These are phyloP conservation scores for Masticophis lateralis DNA, from an alignment of 2,797 vertebrate genomes.

Conservation along the genomic window DNA sequence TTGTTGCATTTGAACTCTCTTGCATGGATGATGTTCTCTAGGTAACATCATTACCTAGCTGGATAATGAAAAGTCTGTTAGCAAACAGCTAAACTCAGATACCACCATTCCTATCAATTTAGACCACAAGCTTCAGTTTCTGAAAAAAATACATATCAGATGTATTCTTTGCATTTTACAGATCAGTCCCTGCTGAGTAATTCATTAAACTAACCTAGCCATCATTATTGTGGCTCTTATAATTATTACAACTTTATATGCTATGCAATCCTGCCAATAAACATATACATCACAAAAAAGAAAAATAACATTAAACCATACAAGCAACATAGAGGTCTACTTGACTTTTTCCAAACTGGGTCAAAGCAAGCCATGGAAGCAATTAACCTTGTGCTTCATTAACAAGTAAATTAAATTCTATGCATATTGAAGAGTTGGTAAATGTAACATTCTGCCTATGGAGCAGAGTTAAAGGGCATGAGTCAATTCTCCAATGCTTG, in stretches of 20 bases:
- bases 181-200: neutral
- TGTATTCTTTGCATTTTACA: neutral
- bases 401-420: slow-evolving; percentile 13
- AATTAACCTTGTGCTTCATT: neutral
- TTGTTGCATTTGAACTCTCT: neutral
- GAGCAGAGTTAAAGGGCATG: neutral
- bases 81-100: neutral
- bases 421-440: neutral
- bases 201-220: neutral
- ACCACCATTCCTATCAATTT: neutral
- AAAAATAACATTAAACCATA: neutral
- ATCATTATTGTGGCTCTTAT: neutral
- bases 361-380: slow-evolving; percentile 7
- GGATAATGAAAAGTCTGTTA: neutral
- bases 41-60: neutral
- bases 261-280: neutral
- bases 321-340: neutral
- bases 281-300: neutral
- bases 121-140: neutral
- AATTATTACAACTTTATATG: neutral
- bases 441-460: rapidly evolving
- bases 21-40: neutral
- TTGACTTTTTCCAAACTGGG: neutral
- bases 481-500: neutral
- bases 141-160: neutral